Evolutionary conservation across 2,888 invertebrate species (phyloP).

Genomic region (Schizotus pectinicornis): DNA sequence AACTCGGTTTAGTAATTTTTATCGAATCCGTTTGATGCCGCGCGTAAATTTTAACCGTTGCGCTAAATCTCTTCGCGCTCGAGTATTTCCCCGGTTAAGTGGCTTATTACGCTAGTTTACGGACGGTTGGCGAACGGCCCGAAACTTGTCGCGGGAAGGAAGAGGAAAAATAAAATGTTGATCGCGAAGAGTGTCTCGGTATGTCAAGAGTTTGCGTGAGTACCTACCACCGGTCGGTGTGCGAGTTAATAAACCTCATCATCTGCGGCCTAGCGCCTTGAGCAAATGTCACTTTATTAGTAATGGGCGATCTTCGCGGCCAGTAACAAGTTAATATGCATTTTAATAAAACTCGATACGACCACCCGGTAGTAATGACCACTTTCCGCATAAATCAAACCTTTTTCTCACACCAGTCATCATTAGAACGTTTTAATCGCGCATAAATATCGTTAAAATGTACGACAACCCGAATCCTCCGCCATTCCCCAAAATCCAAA

Average conservation of each 20-base stretch:
- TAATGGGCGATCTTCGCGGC: slow-evolving; percentile 55
- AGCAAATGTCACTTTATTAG: slow-evolving; percentile 58
- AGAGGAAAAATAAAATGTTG: slow-evolving; percentile 3
- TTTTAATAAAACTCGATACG: slow-evolving; percentile 58
- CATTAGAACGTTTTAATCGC: slow-evolving; percentile 50
- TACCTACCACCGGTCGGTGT: no score
- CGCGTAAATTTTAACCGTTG: slow-evolving; percentile 13
- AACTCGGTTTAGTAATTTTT: slow-evolving; percentile 9
- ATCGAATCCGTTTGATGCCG: slow-evolving; percentile 23
- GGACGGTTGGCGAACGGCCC: slow-evolving; percentile 44
- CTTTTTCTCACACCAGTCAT: slow-evolving; percentile 56
- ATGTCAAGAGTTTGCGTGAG: slow-evolving; percentile 6
- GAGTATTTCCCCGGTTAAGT: slow-evolving; percentile 40
- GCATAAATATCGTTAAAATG: slow-evolving; percentile 37
- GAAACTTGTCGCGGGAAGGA: slow-evolving; percentile 33
- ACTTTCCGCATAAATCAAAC: slow-evolving; percentile 57
- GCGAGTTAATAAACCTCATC: slow-evolving; percentile 27
- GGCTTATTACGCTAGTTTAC: slow-evolving; percentile 43
- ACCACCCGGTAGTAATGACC: slow-evolving; percentile 59
- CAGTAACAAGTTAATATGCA: slow-evolving; percentile 60
- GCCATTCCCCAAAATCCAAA: neutral
- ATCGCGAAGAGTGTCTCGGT: slow-evolving; percentile 11
- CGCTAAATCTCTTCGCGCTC: slow-evolving; percentile 41
- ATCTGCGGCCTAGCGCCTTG: slow-evolving; percentile 40
- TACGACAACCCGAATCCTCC: slow-evolving; percentile 2